Percentiles rank a stretch among this genome's conserved stretches.
These are phyloP conservation scores for Sinosuthora webbiana DNA, from an alignment of 2,113 vertebrate genomes.

Conservation along the genomic window DNA sequence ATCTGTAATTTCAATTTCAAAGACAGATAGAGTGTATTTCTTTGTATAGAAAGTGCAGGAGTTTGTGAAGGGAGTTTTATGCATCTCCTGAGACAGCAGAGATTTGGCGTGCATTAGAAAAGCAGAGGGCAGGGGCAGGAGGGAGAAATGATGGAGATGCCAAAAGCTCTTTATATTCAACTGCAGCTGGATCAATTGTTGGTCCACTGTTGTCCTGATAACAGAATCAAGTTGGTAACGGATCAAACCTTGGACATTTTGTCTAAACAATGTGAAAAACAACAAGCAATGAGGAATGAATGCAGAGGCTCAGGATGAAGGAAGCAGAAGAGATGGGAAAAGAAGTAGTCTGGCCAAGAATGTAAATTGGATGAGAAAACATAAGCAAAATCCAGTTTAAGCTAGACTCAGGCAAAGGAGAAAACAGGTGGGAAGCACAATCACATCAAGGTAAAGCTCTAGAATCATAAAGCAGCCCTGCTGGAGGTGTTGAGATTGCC, in stretches of 20 bases:
- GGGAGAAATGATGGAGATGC: neutral
- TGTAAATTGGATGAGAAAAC: neutral
- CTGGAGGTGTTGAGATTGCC: neutral
- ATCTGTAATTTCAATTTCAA: constrained; percentile 33
- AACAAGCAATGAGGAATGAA: neutral
- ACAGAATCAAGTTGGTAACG: neutral
- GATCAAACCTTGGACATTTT: neutral
- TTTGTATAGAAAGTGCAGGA: neutral
- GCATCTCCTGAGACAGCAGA: neutral
- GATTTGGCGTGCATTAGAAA: neutral
- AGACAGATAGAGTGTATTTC: neutral
- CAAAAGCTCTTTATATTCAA: neutral
- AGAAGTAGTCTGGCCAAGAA: neutral
- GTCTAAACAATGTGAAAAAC: neutral
- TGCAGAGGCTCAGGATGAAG: neutral
- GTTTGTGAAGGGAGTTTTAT: neutral
- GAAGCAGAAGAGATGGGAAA: neutral
- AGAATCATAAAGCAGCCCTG: neutral
- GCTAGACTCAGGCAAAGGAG: neutral
- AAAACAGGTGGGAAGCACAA: neutral
- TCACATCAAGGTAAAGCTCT: neutral
- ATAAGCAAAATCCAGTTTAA: neutral
- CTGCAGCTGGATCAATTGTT: neutral
- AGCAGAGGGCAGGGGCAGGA: neutral
- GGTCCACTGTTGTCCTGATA: neutral